A percentile compares a stretch with the other conserved stretches of the same genome.
Evolutionary conservation across 2,888 invertebrate genomes (phyloP).

Genomic region (Pammene aurita): DNA sequence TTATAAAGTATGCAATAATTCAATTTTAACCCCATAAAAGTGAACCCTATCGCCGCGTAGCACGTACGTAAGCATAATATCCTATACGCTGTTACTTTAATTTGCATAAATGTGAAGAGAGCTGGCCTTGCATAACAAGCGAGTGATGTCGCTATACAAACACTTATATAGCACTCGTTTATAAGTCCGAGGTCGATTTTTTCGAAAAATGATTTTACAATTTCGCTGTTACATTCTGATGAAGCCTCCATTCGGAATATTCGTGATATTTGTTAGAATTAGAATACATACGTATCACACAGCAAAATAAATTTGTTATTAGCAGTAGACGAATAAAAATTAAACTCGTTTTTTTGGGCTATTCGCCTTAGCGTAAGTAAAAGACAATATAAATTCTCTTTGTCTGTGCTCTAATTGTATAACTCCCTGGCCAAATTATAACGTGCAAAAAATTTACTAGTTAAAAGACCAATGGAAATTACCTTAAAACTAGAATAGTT

Average conservation of each 20-base stretch:
- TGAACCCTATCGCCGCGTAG: neutral
- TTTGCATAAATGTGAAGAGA: constrained; percentile 25
- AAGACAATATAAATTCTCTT: no score
- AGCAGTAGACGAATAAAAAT: no score
- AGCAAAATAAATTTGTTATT: no score
- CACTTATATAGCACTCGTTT: constrained; percentile 6
- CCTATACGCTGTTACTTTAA: constrained; percentile 15
- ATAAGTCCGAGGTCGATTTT: constrained; percentile 4
- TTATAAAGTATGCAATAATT: neutral
- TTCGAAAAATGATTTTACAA: no score
- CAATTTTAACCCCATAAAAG: neutral
- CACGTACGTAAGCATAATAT: neutral
- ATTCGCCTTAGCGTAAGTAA: no score
- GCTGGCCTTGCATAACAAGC: constrained; percentile 14
- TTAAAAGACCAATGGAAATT: neutral
- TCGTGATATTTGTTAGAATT: no score
- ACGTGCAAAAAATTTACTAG: neutral
- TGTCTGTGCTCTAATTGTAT: no score
- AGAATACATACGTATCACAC: no score
- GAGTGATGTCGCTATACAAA: neutral
- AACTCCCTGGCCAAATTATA: no score
- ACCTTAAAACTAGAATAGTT: neutral
- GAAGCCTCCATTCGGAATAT: no score
- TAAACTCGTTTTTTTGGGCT: no score
- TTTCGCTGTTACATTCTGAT: no score